Conservation (phyloP, 2,797 vertebrate genomes). For the Chiropotes sagulatus region DNA sequence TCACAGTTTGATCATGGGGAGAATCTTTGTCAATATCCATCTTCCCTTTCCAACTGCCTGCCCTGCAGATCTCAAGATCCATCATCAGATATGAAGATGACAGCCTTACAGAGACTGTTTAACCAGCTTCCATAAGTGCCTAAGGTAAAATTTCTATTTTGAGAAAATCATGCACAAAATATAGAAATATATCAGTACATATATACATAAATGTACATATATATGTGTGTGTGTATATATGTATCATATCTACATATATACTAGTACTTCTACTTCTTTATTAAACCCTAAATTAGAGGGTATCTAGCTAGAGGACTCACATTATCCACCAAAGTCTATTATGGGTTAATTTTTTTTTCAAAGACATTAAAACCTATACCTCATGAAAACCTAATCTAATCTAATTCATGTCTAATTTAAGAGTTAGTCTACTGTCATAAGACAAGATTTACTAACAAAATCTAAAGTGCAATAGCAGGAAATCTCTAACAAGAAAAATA, state of each 20-base stretch:
- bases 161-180: not conserved
- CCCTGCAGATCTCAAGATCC: not conserved
- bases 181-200: not conserved
- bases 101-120: not conserved
- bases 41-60: not conserved
- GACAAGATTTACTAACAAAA: conserved; percentile 7
- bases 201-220: too few relatives aligned
- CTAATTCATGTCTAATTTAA: conserved; percentile 38
- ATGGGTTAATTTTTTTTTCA: not conserved
- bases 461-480: not conserved
- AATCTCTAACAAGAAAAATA: conserved; percentile 5
- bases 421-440: not conserved
- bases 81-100: not conserved
- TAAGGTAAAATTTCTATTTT: not conserved
- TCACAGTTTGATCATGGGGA: not conserved
- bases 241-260: not conserved
- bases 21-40: not conserved
- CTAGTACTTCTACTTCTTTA: conserved; percentile 10
- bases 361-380: conserved; percentile 1
- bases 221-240: not conserved
- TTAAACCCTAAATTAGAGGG: not conserved
- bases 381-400: conserved; percentile 9
- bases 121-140: not conserved
- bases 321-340: not conserved
- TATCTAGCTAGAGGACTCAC: not conserved